These are phyloP conservation scores for Xanthia togata DNA, from an alignment of 2,888 invertebrate genomes.

Conservation along the genomic window DNA sequence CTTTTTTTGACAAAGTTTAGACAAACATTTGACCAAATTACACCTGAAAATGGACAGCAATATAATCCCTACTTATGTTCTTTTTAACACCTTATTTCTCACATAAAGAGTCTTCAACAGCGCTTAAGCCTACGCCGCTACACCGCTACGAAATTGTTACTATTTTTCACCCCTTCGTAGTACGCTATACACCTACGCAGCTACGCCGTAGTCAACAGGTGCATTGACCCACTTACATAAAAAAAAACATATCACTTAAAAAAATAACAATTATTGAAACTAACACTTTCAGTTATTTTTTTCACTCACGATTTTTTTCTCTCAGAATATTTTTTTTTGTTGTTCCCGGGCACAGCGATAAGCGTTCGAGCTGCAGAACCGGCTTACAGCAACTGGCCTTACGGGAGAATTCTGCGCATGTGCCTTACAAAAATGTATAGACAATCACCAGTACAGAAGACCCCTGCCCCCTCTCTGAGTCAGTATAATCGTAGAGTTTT, in stretches of 20 bases:
- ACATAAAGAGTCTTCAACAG: constrained; percentile 6
- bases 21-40: neutral
- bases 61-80: neutral
- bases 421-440: constrained; percentile 75
- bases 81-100: neutral
- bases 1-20: neutral
- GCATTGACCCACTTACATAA: constrained; percentile 69
- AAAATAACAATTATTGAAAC: neutral
- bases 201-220: constrained; percentile 76
- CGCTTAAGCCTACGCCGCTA: constrained; percentile 25
- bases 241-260: constrained; percentile 35
- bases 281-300: constrained; percentile 33
- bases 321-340: constrained; percentile 14
- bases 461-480: constrained; percentile 66
- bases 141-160: constrained; percentile 53
- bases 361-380: constrained; percentile 74
- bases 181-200: constrained; percentile 71
- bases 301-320: constrained; percentile 45
- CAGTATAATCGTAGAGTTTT: constrained; percentile 20
- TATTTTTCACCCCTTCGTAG: constrained; percentile 46
- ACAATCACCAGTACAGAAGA: constrained; percentile 69
- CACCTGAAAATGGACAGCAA: neutral
- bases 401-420: constrained; percentile 79
- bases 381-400: constrained; percentile 76
- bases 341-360: constrained; percentile 44